A percentile compares a stretch with the other conserved stretches of the same genome.
phyloP scores from a whole-genome alignment of 2,888 invertebrate genomes.

The Tachina lurida region DNA sequence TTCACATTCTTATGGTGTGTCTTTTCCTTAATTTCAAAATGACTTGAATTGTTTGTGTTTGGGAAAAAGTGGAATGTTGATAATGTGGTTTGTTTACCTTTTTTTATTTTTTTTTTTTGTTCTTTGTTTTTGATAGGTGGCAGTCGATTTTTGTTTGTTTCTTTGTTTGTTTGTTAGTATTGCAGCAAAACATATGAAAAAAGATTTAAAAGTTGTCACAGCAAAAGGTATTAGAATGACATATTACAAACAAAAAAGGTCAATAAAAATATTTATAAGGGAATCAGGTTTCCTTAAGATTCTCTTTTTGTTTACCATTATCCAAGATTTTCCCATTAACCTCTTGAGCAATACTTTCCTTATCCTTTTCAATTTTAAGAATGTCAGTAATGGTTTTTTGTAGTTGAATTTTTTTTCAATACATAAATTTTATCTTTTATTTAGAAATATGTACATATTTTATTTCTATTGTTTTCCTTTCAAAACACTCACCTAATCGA shows the following conservation, averaged over 20 bases:
- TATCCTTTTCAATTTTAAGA: constrained; percentile 11
- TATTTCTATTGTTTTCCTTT: constrained; percentile 1
- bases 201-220: constrained; percentile 11
- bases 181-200: background rate
- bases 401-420: background rate
- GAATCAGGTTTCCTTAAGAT: constrained; percentile 40
- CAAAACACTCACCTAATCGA: constrained; percentile 4
- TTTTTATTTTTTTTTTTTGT: background rate
- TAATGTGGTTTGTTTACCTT: constrained; percentile 45
- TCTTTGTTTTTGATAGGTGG: background rate
- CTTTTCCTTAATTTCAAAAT: constrained; percentile 7
- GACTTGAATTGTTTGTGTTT: constrained; percentile 28
- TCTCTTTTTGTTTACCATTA: background rate
- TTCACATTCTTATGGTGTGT: background rate
- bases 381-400: background rate
- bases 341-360: background rate
- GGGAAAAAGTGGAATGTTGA: background rate
- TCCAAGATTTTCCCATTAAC: background rate
- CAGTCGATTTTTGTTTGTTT: constrained; percentile 7
- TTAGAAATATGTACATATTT: background rate
- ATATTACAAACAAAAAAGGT: constrained; percentile 15
- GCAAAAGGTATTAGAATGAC: constrained; percentile 9
- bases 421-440: constrained; percentile 11
- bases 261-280: constrained; percentile 37
- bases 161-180: background rate